Base-by-base conservation (phyloP, 2,888 invertebrate genomes). In the Drosophila nr. perissopoda region DNA sequence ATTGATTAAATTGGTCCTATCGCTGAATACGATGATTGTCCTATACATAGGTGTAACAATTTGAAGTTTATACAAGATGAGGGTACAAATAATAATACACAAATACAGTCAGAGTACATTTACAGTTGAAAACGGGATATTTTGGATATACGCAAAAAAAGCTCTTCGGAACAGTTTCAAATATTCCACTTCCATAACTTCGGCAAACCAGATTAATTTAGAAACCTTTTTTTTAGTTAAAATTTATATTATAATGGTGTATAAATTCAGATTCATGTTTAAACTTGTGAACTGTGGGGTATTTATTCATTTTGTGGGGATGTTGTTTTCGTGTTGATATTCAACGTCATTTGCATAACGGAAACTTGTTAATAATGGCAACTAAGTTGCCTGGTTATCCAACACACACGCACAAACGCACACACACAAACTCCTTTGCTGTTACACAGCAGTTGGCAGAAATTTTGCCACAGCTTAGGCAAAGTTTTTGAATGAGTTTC, bases 401-500 rank as follows among this genome's bases (percentile, higher is more conserved):
- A 64, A 31, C 11, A 60, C 40, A 42, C 57, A 42, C 59, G 42
- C 27, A 70, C 53, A 46, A 33, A 33, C 2, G 33, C 49, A 38
- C 46, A 42, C 18, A 53, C 25, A 42, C 59, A 56, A 42, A 29
- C 40, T 53, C 54, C 31, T n/a, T 27, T 36, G 16, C 18, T 40
- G 21, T 40, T 48, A 49, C 52, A 68, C 63, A 63, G 52, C 63
- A 53, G 73, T 51, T 73, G 79, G 70, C 65, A 63, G 70, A 70
- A 70, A 77, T 63, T 61, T 77, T 79, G 40, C 18, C 63, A 61
- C 36, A 65, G 80, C 67, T 80, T 72, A 72, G 76, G 56, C 56
- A 68, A 80, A 76, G 54, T 76, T 78, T 80, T 75, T 67, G 68
- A 80, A 80, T 68, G 78, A 76, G 81, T 78, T 78, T 71, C 59